phyloP scores from a whole-genome alignment of 2,888 invertebrate genomes.

The Stenotaenia linearis region DNA sequence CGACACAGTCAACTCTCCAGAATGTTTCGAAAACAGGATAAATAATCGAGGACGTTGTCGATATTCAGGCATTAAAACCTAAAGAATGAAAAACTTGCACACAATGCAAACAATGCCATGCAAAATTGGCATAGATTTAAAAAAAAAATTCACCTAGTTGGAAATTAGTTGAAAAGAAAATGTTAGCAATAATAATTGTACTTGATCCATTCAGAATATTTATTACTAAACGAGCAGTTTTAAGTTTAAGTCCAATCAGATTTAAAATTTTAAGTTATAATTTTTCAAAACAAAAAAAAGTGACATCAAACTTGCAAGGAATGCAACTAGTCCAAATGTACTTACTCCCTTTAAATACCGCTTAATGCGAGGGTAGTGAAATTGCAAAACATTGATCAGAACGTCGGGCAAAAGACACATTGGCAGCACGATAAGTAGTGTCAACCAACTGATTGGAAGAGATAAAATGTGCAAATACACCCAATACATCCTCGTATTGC shows the following conservation, averaged over 20 bases:
- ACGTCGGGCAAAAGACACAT: conserved; percentile 57
- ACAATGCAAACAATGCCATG: not conserved
- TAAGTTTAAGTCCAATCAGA: not conserved
- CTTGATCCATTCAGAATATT: not conserved
- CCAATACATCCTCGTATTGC: conserved; percentile 43
- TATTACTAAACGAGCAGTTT: not conserved
- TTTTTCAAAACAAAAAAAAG: not conserved
- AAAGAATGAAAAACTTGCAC: conserved; percentile 10
- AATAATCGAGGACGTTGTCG: conserved; percentile 20
- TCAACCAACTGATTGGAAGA: conserved; percentile 58
- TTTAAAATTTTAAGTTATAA: not conserved
- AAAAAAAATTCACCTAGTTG: not conserved
- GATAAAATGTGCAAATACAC: conserved; percentile 58
- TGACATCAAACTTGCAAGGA: conserved; percentile 10
- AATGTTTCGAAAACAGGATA: conserved; percentile 24
- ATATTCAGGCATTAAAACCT: conserved; percentile 22
- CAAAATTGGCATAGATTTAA: not conserved
- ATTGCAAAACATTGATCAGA: conserved; percentile 35
- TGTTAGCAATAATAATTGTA: not conserved
- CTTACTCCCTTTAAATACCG: conserved; percentile 24
- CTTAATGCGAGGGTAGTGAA: not conserved
- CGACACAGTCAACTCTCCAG: conserved; percentile 17
- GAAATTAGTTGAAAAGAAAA: not conserved
- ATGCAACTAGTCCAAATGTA: not conserved
- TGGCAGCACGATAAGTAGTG: conserved; percentile 53